phyloP scores from a whole-genome alignment of 2,888 invertebrate species.

The Caenorhabditis zanzibari region DNA sequence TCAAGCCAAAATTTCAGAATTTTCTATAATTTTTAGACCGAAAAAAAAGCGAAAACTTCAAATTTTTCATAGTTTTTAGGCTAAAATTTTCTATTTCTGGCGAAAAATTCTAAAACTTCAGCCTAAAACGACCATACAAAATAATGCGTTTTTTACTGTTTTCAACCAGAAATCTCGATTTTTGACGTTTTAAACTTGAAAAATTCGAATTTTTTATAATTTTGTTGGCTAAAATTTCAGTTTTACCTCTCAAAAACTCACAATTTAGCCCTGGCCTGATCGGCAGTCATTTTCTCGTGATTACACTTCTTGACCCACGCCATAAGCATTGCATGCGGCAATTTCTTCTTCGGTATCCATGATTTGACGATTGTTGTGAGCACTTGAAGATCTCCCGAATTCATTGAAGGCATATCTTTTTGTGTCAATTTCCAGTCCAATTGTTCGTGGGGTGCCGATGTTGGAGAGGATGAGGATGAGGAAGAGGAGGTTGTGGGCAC shows the following conservation, averaged over 20 bases:
- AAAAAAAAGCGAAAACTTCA: no score
- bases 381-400: neutral
- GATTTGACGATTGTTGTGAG: slow-evolving; percentile 28
- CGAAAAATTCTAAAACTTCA: no score
- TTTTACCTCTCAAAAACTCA: no score
- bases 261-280: slow-evolving; percentile 36
- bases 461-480: neutral
- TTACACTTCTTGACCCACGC: slow-evolving; percentile 39
- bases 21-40: neutral
- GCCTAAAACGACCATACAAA: no score
- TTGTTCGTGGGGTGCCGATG: neutral
- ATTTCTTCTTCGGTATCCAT: slow-evolving; percentile 31
- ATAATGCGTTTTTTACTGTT: no score
- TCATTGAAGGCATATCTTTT: slow-evolving; percentile 15
- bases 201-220: no score
- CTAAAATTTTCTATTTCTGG: no score
- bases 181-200: no score
- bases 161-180: no score
- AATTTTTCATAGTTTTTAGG: no score
- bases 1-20: neutral
- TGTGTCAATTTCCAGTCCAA: slow-evolving; percentile 28
- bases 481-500: no score
- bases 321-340: neutral
- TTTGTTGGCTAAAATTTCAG: no score
- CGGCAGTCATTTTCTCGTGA: neutral